Conservation (phyloP, 2,113 vertebrate genomes). For the Ciconia maguari region DNA sequence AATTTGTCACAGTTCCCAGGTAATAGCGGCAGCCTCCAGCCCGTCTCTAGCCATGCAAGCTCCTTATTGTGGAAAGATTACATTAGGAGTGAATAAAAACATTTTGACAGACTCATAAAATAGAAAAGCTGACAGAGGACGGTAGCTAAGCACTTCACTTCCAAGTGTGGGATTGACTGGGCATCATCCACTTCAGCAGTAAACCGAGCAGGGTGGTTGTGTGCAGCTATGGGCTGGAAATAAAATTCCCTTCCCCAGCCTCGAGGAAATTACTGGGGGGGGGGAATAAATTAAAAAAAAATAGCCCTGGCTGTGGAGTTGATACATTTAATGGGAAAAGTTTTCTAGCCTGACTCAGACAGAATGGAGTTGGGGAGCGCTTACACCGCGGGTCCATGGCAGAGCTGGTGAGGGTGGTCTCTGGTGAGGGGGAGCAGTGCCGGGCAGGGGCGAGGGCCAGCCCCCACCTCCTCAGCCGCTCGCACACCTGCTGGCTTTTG, state of each 20-base stretch:
- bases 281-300: not conserved
- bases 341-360: not conserved
- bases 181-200: not conserved
- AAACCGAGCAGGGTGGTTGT: fast-evolving
- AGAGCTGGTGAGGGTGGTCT: not conserved
- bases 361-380: not conserved
- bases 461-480: not conserved
- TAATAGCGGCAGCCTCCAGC: not conserved
- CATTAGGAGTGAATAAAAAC: not conserved
- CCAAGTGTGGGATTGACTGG: not conserved
- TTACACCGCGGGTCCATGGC: not conserved
- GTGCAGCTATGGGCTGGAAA: not conserved
- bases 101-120: not conserved
- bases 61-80: not conserved
- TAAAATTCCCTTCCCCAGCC: not conserved
- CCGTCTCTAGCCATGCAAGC: not conserved
- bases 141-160: not conserved
- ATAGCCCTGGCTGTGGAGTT: not conserved
- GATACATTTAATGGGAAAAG: not conserved
- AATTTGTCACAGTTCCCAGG: not conserved
- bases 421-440: fast-evolving
- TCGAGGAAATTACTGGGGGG: not conserved
- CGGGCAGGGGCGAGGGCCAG: not conserved
- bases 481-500: not conserved
- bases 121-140: not conserved